Evolutionary conservation across 1,140 invertebrate genomes (phyloP).

Genomic region (Bombus pascuorum): DNA sequence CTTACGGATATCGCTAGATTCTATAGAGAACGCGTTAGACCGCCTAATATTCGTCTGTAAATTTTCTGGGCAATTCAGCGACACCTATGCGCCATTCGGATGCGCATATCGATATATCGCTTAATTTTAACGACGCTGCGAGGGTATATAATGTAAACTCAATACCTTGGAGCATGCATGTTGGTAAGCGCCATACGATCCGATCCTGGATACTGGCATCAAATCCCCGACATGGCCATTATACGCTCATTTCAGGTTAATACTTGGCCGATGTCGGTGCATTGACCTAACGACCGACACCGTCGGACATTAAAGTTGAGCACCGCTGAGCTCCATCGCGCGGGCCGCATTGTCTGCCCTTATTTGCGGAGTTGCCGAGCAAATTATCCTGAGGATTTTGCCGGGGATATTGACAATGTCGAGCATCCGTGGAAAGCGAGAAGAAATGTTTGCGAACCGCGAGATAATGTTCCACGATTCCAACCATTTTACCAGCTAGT

Average conservation of each 20-base stretch:
- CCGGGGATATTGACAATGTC: constrained; percentile 18
- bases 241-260: constrained; percentile 70
- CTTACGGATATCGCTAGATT: neutral
- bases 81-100: neutral
- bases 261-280: constrained; percentile 65
- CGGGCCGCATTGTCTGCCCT: constrained; percentile 47
- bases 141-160: constrained; percentile 63
- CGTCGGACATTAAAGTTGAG: constrained; percentile 58
- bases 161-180: constrained; percentile 58
- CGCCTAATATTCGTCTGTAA: neutral
- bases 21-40: neutral
- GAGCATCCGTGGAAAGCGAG: neutral
- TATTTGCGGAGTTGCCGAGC: constrained; percentile 45
- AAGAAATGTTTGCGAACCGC: constrained; percentile 25
- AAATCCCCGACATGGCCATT: constrained; percentile 67
- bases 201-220: constrained; percentile 59
- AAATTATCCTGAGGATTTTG: constrained; percentile 51
- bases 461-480: neutral
- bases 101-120: constrained; percentile 65
- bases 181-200: constrained; percentile 56
- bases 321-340: constrained; percentile 38
- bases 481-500: neutral
- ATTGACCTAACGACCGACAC: constrained; percentile 65
- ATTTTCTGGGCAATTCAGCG: neutral
- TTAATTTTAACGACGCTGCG: constrained; percentile 64